These are phyloP conservation scores for Pseudopodoces humilis DNA, from an alignment of 2,113 vertebrate genomes.

Conservation along the genomic window DNA sequence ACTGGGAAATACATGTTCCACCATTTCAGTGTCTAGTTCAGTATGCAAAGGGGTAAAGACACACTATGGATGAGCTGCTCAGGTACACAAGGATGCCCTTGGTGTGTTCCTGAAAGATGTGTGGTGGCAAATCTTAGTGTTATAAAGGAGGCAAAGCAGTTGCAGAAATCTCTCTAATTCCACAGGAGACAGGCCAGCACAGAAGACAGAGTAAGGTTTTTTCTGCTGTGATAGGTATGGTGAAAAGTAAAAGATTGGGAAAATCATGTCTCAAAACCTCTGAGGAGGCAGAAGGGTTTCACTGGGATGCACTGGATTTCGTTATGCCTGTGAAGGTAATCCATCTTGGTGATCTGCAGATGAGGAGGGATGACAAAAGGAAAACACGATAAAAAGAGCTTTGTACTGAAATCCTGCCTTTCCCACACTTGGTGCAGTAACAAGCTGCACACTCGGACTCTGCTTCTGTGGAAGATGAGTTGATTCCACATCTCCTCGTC, in stretches of 20 bases:
- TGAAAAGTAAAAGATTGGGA: neutral
- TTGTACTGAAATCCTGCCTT: neutral
- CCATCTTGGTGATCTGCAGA: neutral
- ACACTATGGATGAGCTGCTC: neutral
- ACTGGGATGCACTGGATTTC: neutral
- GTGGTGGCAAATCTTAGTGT: neutral
- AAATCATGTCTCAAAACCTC: neutral
- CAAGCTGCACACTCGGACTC: neutral
- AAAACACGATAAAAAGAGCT: neutral
- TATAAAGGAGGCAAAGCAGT: neutral
- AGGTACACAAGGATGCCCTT: neutral
- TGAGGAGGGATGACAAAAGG: neutral
- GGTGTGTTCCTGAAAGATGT: neutral
- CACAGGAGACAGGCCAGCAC: neutral
- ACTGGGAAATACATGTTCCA: neutral
- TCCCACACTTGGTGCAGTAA: neutral
- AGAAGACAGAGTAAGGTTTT: neutral
- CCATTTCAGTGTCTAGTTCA: neutral
- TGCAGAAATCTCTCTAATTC: neutral
- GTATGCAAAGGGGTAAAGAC: neutral
- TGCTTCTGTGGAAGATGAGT: neutral
- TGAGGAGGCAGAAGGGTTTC: neutral
- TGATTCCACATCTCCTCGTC: neutral
- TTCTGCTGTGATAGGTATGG: neutral
- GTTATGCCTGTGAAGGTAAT: neutral